Base-by-base conservation (phyloP, 2,888 invertebrate genomes). In the Drosophila anceps region DNA sequence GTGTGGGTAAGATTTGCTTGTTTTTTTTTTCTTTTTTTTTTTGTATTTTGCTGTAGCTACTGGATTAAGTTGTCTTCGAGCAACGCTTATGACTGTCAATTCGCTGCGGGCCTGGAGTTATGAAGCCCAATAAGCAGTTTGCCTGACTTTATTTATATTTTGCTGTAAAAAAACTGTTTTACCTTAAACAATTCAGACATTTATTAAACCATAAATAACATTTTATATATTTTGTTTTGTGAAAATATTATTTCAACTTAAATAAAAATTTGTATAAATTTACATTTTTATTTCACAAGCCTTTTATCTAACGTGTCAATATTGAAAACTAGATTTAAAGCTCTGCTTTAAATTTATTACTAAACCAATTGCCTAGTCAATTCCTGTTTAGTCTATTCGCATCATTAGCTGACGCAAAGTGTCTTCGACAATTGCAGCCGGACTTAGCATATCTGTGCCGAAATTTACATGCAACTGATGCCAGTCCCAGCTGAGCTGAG, bases 401-500 rank as follows among this genome's bases (percentile, higher is more conserved):
- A 54, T 61, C 62, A 64, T 70, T 70, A 78, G 76, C 58, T 73
- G 65, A 69, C 73, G 60, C 44, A 66, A 50, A 33, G 57, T 24
- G 37, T 57, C 29, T 37, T n/a, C 13, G 18, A 53, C 68, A 69
- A 63, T 85, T 69, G 59, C 39, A 20, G 35, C 18, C 43, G 31
- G n/a, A 51, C 20, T 67, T 73, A 59, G 68, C 69, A 79, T 63
- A 70, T 76, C 69, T 75, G 54, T 69, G 82, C 39, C 70, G 43
- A 69, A 62, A 88, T 84, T 88, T 84, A 71, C 84, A 84, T 88
- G 68, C 57, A 37, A 24, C 60, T 53, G 76, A 76, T 65, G 69
- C 50, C 68, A 27, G 12, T 20, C 9, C 10, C 29, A n/a, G 27
- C 27, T 15, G 24, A 46, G 20, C 7, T 8, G 15, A 27, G 29